These are phyloP conservation scores for Formica exsecta DNA, from an alignment of 1,140 invertebrate species.

Conservation along the genomic window DNA sequence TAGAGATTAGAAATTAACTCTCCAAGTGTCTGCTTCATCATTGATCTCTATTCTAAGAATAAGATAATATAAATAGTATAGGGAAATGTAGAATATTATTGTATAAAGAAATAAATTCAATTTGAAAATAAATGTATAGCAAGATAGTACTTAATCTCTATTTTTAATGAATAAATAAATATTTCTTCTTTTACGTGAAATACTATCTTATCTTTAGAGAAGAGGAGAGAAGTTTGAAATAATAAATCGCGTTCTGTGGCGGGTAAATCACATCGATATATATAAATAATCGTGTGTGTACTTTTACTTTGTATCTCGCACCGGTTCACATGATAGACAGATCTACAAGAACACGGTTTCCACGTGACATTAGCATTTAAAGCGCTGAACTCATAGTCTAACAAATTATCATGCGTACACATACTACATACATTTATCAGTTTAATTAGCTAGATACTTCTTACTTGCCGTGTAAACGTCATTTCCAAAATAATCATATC, in stretches of 20 bases:
- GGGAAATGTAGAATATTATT: neutral
- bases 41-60: too few relatives aligned
- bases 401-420: conserved; percentile 34
- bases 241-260: neutral
- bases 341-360: neutral
- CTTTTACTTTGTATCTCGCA: neutral
- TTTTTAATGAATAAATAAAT: neutral
- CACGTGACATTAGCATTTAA: conserved; percentile 34
- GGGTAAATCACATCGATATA: neutral
- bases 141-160: neutral
- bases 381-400: neutral
- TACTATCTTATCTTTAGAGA: neutral
- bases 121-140: neutral
- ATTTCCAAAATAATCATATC: conserved; percentile 30
- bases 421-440: conserved; percentile 37
- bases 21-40: neutral
- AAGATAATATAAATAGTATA: neutral
- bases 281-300: neutral
- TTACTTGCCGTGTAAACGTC: neutral
- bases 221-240: neutral
- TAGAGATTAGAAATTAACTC: neutral
- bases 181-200: neutral
- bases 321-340: conserved; percentile 1
- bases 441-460: conserved; percentile 54
- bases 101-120: neutral